Percentiles rank a stretch among this genome's conserved stretches.
Conservation (phyloP, 2,888 invertebrate species). For the Rotaria sp. region DNA sequence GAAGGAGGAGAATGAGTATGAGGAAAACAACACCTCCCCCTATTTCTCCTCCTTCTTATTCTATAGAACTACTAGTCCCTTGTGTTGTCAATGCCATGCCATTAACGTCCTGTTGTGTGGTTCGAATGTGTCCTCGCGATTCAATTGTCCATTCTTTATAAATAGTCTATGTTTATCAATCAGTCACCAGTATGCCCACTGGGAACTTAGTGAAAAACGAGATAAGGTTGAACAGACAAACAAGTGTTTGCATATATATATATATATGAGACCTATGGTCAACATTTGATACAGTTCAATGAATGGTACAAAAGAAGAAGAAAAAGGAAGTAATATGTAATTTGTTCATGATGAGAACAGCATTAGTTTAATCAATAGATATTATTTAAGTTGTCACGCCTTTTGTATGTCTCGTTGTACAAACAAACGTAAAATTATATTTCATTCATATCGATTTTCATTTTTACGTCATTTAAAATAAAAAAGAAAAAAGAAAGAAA, state of each 20-base stretch:
- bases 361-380: conserved; percentile 9
- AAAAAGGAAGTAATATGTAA: conserved; percentile 21
- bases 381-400: not conserved
- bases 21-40: conserved; percentile 13
- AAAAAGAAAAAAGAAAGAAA: not conserved
- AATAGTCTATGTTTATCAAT: conserved; percentile 5
- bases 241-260: not conserved
- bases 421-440: not conserved
- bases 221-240: conserved; percentile 22
- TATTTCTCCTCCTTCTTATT: not conserved
- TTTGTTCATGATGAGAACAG: conserved; percentile 14
- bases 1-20: not conserved
- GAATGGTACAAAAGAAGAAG: not conserved
- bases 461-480: not conserved
- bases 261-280: not conserved
- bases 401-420: not conserved
- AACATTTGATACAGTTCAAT: conserved; percentile 20
- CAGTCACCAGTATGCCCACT: conserved; percentile 22
- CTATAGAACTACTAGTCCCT: not conserved
- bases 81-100: not conserved
- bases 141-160: not conserved
- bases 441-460: not conserved
- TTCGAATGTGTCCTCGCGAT: not conserved
- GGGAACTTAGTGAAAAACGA: not conserved
- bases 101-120: not conserved